Evolutionary conservation across 2,797 vertebrate species (phyloP), one percentile per base, ranked within the genome.

Genomic region (Cichlasoma orientale): DNA sequence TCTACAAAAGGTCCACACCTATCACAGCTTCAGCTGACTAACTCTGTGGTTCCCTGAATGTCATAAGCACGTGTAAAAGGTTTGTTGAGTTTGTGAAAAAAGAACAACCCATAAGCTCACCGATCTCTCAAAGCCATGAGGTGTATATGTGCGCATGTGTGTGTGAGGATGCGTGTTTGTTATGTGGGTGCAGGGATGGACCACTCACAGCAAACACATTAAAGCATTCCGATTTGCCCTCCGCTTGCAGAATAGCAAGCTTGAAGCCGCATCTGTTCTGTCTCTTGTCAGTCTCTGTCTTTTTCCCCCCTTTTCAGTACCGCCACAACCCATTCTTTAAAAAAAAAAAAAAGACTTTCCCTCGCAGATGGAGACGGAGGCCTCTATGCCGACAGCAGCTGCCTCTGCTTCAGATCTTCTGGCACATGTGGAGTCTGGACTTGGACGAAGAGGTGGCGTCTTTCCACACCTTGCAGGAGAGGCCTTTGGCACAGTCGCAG

Each of bases 381-480:
- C 80, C 80, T 89, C 79, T 44, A 77, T 50, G 82, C 82, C 50
- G 74, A 83, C 72, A 83, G 86, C 90, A 85, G 80, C 90, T 82
- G 82, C 90, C 84, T 82, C 72, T 27, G 19, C 82, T 91, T 93
- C 90, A 99, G 94, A 97, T 96, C 93, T 96, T 99, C 94, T 99
- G 98, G 94, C 98, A 99, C 94, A 98, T 97, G 1, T 99, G 98
- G 87, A 99, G 97, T 91, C 98, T 97, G 93, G 98, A 98, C 95
- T 97, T 98, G 88, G 97, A 98, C 72, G 97, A 98, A 75, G 97
- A 98, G 84, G 97, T 99, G n/a, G 98, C 97, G 56, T 99, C 98
- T 95, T 98, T 99, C 98, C 98, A 99, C 88, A 99, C 97, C 96
- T 98, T 99, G 93, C 98, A 99, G 79, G 96, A 96, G 88, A 99